phyloP scores from a whole-genome alignment of 2,888 invertebrate genomes.

The Hoplodrina ambigua region DNA sequence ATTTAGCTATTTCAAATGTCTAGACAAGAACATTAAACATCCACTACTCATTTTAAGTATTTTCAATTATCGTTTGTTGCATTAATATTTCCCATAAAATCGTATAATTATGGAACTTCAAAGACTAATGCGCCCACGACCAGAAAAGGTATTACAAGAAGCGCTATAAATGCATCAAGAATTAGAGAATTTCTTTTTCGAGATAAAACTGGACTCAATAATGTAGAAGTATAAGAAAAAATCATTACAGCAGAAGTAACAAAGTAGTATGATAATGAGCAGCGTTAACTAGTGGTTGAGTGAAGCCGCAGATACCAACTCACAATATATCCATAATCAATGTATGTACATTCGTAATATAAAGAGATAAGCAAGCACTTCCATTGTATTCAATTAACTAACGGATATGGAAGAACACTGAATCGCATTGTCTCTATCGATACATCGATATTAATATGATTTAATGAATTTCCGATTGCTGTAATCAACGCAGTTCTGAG shows the following conservation, averaged over 20 bases:
- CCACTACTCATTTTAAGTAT: conserved; percentile 31
- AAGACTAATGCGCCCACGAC: conserved; percentile 24
- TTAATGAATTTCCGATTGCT: conserved; percentile 70
- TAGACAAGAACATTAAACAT: conserved; percentile 32
- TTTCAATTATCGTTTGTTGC: conserved; percentile 17
- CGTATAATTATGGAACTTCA: conserved; percentile 24
- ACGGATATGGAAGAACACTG: conserved; percentile 69
- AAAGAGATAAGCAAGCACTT: conserved; percentile 62
- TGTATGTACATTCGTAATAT: conserved; percentile 64
- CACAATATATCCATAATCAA: conserved; percentile 59
- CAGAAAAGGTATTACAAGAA: conserved; percentile 22
- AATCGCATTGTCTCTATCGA: conserved; percentile 65
- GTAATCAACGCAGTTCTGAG: conserved; percentile 56
- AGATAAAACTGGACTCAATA: conserved; percentile 32
- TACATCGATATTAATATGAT: conserved; percentile 64
- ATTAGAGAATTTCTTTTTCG: conserved; percentile 28
- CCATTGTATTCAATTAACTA: conserved; percentile 76
- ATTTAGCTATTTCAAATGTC: conserved; percentile 22
- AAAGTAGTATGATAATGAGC: conserved; percentile 34
- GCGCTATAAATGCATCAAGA: conserved; percentile 23
- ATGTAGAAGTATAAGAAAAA: conserved; percentile 38
- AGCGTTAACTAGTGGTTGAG: conserved; percentile 37
- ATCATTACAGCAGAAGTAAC: conserved; percentile 22
- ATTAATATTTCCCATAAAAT: conserved; percentile 30
- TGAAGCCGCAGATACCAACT: conserved; percentile 39